Base-by-base conservation (phyloP, 2,888 invertebrate genomes). In the Stenotaenia linearis region DNA sequence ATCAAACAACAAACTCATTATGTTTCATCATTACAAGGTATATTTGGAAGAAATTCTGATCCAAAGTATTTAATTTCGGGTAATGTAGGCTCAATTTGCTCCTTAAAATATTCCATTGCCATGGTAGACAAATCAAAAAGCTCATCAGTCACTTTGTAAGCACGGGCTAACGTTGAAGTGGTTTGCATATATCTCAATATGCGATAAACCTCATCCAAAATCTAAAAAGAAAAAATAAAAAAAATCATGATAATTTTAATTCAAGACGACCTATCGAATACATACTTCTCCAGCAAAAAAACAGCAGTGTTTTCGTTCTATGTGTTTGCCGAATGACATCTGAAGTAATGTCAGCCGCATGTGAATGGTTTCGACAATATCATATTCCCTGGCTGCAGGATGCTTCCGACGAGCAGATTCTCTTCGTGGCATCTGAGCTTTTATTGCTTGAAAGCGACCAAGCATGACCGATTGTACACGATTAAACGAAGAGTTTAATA, bases 101-200 rank as follows among this genome's bases (percentile, higher is more conserved):
- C 96, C 86, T 96, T 96, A 87, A 97, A 97, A 87, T 96, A 96
- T 87, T 97, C 97, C 96, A 97, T 96, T 40, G 97, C 97, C 97
- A 97, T 97, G 50, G 96, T 95, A 50, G 96, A 96, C 82, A 97
- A 89, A 88, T 97, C 97, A 88, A 96, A 95, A 80, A 97, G 88
- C 87, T 97, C 96, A 88, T 96, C 96, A 9, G 96, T 95, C 81
- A 97, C 94, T 82, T 95, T 95, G 87, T 94, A 96, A 75, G 96
- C 95, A 84, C 95, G 90, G 82, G 92, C 92, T 83, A 95, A 87
- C 85, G 93, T 93, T 30, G 92, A 91, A 82, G 93, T 94, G 82
- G 90, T 90, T 88, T 92, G 92, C 82, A 97, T 91, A 86, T 94
- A 93, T 83, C 91, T 90, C 83, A 96, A 88, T 86, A 97, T 94